phyloP scores from a whole-genome alignment of 2,797 vertebrate genomes.

The Miichthys miiuy region DNA sequence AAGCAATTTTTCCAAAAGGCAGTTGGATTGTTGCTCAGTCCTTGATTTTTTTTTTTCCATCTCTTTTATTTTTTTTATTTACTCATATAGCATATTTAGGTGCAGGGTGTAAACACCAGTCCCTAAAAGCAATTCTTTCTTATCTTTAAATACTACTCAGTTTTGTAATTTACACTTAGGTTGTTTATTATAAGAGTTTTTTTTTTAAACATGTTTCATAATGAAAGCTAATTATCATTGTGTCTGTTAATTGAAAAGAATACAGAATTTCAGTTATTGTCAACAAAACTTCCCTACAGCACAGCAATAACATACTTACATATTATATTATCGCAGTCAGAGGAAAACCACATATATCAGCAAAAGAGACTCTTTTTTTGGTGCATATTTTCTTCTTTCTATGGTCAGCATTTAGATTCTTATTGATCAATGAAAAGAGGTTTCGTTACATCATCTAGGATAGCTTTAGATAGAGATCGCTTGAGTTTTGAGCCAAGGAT shows the following conservation, averaged over 20 bases:
- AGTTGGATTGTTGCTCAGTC: neutral
- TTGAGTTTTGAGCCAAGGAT: too few relatives aligned
- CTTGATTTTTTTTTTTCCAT: neutral
- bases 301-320: neutral
- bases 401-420: too few relatives aligned
- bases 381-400: too few relatives aligned
- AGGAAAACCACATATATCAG: too few relatives aligned
- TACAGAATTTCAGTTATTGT: slow-evolving; percentile 3
- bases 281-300: slow-evolving; percentile 9
- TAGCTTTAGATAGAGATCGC: too few relatives aligned
- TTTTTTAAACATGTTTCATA: neutral
- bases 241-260: neutral
- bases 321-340: too few relatives aligned
- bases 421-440: too few relatives aligned
- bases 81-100: neutral
- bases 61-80: neutral
- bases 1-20: neutral
- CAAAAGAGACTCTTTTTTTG: too few relatives aligned
- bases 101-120: neutral
- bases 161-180: neutral
- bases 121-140: too few relatives aligned
- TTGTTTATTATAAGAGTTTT: neutral
- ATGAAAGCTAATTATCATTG: slow-evolving; percentile 3
- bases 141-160: too few relatives aligned
- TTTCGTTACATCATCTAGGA: too few relatives aligned